Conservation (phyloP, 2,797 vertebrate genomes). For the Mus spretus region DNA sequence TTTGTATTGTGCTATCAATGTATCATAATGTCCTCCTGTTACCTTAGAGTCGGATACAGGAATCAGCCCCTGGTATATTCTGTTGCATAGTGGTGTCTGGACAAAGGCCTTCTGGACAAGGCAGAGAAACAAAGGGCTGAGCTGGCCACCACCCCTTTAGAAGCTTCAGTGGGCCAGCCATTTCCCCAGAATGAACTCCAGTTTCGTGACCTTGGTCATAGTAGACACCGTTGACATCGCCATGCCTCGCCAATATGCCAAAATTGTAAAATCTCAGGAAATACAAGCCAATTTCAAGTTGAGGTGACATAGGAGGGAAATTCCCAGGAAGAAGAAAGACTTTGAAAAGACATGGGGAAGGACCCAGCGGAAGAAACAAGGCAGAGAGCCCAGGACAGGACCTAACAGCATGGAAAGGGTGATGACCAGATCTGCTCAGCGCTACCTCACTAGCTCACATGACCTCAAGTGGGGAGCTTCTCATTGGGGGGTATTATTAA, state of each 20-base stretch:
- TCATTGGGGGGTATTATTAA: background rate
- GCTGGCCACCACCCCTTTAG: background rate
- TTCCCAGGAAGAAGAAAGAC: background rate
- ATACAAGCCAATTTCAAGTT: background rate
- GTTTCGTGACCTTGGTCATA: background rate
- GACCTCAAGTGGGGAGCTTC: background rate
- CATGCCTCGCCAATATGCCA: background rate
- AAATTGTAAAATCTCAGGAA: background rate
- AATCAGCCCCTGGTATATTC: background rate
- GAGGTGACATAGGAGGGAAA: background rate
- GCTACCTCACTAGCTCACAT: background rate
- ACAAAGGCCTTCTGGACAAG: background rate
- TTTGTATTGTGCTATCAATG: background rate
- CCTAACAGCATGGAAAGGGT: background rate
- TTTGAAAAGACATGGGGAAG: background rate
- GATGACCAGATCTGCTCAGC: background rate
- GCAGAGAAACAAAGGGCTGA: rapidly evolving
- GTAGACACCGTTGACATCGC: background rate
- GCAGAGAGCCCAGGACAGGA: no score
- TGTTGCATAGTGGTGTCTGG: background rate
- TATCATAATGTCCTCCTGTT: background rate
- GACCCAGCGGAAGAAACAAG: background rate
- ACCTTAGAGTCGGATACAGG: background rate
- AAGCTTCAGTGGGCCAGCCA: background rate
- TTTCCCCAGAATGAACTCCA: background rate